phyloP scores from a whole-genome alignment of 2,888 invertebrate species.

The Julus scanicus region DNA sequence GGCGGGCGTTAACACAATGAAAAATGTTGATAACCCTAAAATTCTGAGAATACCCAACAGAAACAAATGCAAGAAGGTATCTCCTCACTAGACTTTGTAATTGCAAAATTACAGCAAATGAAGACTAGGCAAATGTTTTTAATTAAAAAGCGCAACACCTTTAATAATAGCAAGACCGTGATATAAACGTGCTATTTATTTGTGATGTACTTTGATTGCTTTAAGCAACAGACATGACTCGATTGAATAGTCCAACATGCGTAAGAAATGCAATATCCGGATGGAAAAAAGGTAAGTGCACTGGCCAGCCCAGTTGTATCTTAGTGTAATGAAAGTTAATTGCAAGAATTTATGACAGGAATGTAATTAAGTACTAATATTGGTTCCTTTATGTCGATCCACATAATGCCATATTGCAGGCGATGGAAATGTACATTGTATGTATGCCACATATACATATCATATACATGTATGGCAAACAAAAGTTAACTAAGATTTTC shows the following conservation, averaged over 20 bases:
- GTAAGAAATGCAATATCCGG: conserved; percentile 26
- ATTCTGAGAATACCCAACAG: too few species aligned
- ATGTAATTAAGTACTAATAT: conserved; percentile 34
- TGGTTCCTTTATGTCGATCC: neutral
- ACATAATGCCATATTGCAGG: neutral
- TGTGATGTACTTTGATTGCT: conserved; percentile 5
- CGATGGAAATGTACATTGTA: too few species aligned
- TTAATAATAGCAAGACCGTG: neutral
- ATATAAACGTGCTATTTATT: neutral
- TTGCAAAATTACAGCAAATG: too few species aligned
- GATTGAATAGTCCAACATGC: neutral
- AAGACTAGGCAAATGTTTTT: neutral
- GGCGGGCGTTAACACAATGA: too few species aligned
- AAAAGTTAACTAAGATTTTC: too few species aligned
- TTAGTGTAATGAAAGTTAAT: conserved; percentile 43
- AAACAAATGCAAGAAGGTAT: neutral
- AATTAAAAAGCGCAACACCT: conserved; percentile 30
- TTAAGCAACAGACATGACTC: neutral
- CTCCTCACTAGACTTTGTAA: neutral
- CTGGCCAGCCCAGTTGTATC: neutral
- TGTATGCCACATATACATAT: too few species aligned
- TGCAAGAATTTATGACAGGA: conserved; percentile 35
- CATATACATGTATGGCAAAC: too few species aligned
- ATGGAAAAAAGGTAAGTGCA: neutral
- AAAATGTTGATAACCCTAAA: too few species aligned